phyloP scores from a whole-genome alignment of 2,113 vertebrate species.

The Thalassarche chlororhynchos region DNA sequence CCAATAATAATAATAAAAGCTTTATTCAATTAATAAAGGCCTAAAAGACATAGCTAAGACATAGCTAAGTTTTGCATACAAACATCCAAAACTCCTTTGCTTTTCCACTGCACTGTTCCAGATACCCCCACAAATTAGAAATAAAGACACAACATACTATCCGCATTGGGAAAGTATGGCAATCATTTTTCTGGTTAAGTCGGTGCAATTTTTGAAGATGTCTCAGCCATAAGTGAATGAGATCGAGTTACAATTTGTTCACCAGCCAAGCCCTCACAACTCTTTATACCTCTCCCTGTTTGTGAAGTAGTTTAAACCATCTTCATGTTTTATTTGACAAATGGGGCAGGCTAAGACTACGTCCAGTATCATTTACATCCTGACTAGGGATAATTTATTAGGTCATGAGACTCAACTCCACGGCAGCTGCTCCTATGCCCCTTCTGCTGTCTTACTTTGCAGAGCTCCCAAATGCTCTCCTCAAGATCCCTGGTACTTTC shows the following conservation, averaged over 20 bases:
- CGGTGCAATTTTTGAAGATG: not conserved
- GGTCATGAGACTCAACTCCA: not conserved
- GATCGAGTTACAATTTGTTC: not conserved
- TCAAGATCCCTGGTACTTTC: not conserved
- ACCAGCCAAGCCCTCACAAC: not conserved
- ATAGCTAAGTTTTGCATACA: not conserved
- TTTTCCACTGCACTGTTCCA: not conserved
- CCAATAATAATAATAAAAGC: not conserved
- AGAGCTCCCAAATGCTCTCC: not conserved
- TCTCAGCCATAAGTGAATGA: not conserved
- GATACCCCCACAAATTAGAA: not conserved
- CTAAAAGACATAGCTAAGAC: not conserved
- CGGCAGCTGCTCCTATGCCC: not conserved
- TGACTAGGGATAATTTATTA: not conserved
- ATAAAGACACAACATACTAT: not conserved
- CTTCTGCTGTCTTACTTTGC: not conserved
- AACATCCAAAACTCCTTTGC: not conserved
- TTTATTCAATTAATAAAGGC: not conserved
- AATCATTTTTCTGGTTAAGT: not conserved
- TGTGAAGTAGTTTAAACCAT: not conserved
- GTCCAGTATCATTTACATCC: not conserved
- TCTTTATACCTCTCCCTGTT: not conserved
- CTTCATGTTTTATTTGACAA: not conserved
- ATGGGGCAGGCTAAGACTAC: not conserved
- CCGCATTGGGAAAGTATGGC: fast-evolving